Evolutionary conservation across 2,113 vertebrate genomes (phyloP).

Genomic region (Choloepus hoffmanni): DNA sequence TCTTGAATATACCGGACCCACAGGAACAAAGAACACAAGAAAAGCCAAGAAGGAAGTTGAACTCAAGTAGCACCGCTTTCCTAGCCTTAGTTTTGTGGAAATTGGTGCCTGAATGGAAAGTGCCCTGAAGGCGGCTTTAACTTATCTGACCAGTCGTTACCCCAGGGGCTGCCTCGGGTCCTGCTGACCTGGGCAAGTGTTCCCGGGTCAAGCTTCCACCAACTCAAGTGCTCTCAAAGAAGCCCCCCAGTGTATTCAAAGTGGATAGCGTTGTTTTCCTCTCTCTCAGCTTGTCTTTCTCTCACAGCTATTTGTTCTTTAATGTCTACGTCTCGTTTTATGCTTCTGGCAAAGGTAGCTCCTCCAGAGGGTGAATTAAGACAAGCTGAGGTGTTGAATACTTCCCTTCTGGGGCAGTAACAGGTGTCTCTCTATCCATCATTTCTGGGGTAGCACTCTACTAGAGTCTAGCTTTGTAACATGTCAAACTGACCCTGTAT

Average conservation of each 20-base stretch:
- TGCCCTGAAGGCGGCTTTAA: conserved; percentile 58
- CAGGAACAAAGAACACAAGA: background rate
- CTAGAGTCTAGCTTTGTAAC: background rate
- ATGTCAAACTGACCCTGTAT: background rate
- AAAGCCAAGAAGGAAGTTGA: conserved; percentile 31
- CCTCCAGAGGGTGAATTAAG: background rate
- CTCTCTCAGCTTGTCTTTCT: background rate
- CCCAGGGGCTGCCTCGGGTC: background rate
- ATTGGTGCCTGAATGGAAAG: conserved; percentile 41
- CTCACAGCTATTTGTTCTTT: conserved; percentile 39
- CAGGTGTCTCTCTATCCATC: background rate
- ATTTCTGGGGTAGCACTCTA: background rate
- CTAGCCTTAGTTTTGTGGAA: conserved; percentile 35
- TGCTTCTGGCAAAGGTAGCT: background rate
- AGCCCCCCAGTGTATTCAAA: background rate
- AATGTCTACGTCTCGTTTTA: background rate
- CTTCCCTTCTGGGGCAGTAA: background rate
- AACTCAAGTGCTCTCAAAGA: background rate
- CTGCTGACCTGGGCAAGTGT: background rate
- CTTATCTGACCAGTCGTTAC: conserved; percentile 41
- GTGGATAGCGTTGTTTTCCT: conserved; percentile 1
- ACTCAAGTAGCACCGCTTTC: background rate
- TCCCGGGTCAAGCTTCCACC: background rate
- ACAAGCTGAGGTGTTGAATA: background rate
- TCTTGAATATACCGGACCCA: background rate